Conservation (phyloP, 2,113 vertebrate genomes). For the Nannospalax galili region DNA sequence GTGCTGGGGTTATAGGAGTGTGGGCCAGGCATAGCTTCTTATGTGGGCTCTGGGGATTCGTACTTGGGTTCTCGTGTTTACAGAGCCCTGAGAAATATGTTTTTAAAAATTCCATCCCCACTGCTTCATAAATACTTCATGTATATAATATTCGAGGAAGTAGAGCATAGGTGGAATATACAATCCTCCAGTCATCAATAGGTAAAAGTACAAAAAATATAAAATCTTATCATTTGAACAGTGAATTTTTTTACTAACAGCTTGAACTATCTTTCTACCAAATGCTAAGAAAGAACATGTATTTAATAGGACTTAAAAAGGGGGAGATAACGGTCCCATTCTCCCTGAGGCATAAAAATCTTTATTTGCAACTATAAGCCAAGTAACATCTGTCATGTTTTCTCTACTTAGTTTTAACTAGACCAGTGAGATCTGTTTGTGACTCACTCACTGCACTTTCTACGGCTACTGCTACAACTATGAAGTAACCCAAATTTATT, state of each 20-base stretch:
- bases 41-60: too few species aligned
- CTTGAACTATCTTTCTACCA: conserved; percentile 36
- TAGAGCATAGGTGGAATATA: background rate
- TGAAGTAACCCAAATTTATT: background rate
- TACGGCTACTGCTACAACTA: background rate
- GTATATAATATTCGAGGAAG: background rate
- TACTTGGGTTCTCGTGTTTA: too few species aligned
- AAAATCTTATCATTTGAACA: conserved; percentile 21
- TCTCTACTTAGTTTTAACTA: background rate
- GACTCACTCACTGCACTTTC: background rate
- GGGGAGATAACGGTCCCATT: background rate
- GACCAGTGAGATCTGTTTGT: background rate
- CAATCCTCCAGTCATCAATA: background rate
- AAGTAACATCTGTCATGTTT: background rate
- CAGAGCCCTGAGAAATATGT: background rate
- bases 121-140: conserved; percentile 7
- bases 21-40: too few species aligned
- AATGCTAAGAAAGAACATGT: conserved; percentile 32
- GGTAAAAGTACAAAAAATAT: background rate
- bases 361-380: background rate
- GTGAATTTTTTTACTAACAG: conserved; percentile 31
- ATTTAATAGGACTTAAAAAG: background rate
- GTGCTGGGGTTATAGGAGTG: too few species aligned
- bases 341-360: background rate
- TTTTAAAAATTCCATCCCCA: background rate